Evolutionary conservation across 2,888 invertebrate genomes (phyloP).

Genomic region (Acanthosepion pharaonis): DNA sequence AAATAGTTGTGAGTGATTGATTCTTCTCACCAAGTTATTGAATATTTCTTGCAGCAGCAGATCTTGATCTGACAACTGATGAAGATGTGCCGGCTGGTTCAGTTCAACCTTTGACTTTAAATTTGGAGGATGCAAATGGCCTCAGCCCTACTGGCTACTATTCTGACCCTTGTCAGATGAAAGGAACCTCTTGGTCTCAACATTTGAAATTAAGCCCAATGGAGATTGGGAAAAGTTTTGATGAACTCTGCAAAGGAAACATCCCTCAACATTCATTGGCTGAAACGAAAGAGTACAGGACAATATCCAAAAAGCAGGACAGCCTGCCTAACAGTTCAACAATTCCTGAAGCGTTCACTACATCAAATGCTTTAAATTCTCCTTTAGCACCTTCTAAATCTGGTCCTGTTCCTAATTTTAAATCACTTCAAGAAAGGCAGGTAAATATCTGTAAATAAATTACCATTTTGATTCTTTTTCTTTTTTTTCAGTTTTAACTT

Average conservation of each 20-base stretch:
- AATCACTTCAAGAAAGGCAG: conserved; percentile 68
- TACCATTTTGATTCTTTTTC: too few relatives aligned
- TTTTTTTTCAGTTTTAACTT: too few relatives aligned
- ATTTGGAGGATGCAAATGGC: background rate
- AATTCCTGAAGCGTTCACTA: background rate
- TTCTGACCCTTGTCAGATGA: background rate
- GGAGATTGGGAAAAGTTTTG: background rate
- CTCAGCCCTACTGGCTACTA: background rate
- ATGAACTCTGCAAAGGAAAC: background rate
- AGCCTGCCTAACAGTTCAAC: background rate
- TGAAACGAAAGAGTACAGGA: background rate
- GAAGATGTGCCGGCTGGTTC: background rate
- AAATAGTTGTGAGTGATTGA: background rate
- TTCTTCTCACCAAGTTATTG: background rate
- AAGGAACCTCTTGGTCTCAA: background rate
- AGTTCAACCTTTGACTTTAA: background rate
- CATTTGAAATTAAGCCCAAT: background rate
- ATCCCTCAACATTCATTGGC: background rate
- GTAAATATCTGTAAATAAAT: conserved; percentile 51
- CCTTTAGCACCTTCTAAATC: conserved; percentile 54
- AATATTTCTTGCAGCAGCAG: background rate
- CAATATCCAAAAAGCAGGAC: background rate
- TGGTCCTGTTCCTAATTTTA: conserved; percentile 65
- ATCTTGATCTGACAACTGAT: background rate
- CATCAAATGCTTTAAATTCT: background rate